Evolutionary conservation across 2,113 vertebrate genomes (phyloP).

Genomic region (Syngnathus scovelli): DNA sequence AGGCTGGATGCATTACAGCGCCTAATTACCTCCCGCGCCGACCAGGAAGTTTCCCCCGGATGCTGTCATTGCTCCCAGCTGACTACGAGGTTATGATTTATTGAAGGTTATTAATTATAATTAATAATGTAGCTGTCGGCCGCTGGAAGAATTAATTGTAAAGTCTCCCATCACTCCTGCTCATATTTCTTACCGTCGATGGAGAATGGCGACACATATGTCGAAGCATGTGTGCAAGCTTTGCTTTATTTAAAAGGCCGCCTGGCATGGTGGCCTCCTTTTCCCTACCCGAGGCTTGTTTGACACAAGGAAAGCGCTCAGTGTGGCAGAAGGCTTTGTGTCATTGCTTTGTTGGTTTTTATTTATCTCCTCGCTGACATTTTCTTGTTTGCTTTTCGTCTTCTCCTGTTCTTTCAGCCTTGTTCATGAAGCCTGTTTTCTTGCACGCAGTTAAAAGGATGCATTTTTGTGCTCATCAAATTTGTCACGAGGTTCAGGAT

Average conservation of each 20-base stretch:
- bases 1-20: conserved; percentile 20
- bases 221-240: conserved; percentile 54
- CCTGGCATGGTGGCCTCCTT: conserved; percentile 53
- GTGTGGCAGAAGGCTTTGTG: conserved; percentile 47
- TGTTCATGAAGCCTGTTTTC: not conserved
- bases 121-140: conserved; percentile 4
- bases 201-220: conserved; percentile 39
- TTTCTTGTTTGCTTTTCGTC: not conserved
- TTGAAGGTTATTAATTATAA: conserved; percentile 30
- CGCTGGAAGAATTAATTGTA: not conserved
- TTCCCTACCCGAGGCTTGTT: conserved; percentile 37
- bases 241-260: conserved; percentile 55
- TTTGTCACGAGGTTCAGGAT: not conserved
- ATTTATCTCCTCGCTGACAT: conserved; percentile 4
- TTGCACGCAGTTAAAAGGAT: not conserved
- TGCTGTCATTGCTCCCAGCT: conserved; percentile 14
- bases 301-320: conserved; percentile 47
- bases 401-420: conserved; percentile 4
- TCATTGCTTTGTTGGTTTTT: conserved; percentile 28
- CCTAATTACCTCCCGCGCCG: conserved; percentile 44
- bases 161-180: not conserved
- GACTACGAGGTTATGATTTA: conserved; percentile 15
- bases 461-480: conserved; percentile 6
- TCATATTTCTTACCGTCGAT: not conserved
- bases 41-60: conserved; percentile 30